Evolutionary conservation across 2,888 invertebrate genomes (phyloP), one percentile per base, ranked within the genome.

Genomic region (Epiperipatus broadwayi): DNA sequence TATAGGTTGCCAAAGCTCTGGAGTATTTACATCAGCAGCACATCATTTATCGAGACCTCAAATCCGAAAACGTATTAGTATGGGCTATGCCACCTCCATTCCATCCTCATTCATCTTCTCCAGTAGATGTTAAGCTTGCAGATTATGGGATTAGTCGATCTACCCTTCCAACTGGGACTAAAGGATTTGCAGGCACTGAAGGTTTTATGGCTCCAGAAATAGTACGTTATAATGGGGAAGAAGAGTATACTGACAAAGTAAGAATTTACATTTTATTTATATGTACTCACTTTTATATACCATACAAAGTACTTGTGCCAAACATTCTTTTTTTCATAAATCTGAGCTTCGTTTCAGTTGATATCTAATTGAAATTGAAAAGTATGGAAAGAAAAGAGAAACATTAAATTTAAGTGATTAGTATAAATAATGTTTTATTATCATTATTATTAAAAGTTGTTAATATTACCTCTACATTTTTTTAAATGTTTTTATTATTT

Each of bases 181-280:
- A 89, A 57, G 95, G 97, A 0, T 95, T 93, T 63, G 95, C 93
- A 1, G 95, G 97, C 2, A 97, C 97, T 0, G 89, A 91, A 61
- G 95, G 95, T 0, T 97, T 93, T 58, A 97, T 97, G 84, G 97
- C 95, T 2, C 97, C 95, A 0, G 95, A 97, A 66, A 95, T 97
- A 47, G 84, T 95, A 67, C 70, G 85, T 34, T 91, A 87, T 59
- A 95, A 93, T 56, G 97, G 97, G 0, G 95, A 95, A 57, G 91
- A 93, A 57, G 91, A 93, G 50, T 97, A 97, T 50, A 95, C 91
- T 0, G 91, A 93, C 54, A 95, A 95, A 69, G 80, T 78, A 45
- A 36, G 39, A 8, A 28, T 21, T 28, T 16, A 14, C n/a, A 18
- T 18, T 7, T 41, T 29, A 8, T 20, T 4, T 39, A 15, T 29